Conservation (phyloP, 2,797 vertebrate species). For the Parotocinclus haroldoi region DNA sequence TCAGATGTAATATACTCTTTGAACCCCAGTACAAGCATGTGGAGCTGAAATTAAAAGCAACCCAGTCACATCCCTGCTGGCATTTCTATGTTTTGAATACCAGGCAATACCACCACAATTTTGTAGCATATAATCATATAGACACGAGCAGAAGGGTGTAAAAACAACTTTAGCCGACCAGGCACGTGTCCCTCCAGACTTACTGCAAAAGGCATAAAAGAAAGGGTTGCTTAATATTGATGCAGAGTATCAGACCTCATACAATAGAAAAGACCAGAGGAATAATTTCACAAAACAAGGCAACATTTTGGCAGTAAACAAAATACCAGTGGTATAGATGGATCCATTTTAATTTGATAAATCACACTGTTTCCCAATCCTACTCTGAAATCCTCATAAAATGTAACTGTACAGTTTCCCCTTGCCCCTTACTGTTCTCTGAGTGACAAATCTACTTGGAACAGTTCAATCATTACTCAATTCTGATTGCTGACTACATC, state of each 20-base stretch:
- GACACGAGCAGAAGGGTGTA: slow-evolving; percentile 1
- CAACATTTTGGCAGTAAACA: slow-evolving; percentile 61
- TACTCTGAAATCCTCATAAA: slow-evolving; percentile 27
- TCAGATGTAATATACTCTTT: slow-evolving; percentile 39
- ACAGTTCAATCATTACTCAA: slow-evolving; percentile 5
- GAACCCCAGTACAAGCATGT: slow-evolving; percentile 24
- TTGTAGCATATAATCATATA: slow-evolving; percentile 5
- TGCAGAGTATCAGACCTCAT: slow-evolving; percentile 42
- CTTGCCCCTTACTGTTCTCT: not conserved
- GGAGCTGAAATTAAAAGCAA: slow-evolving; percentile 30
- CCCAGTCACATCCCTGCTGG: slow-evolving; percentile 17
- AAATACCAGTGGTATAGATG: slow-evolving; percentile 46
- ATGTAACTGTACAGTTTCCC: slow-evolving; percentile 2
- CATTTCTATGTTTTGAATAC: slow-evolving; percentile 14
- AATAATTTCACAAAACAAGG: slow-evolving; percentile 51
- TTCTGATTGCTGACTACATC: slow-evolving; percentile 18
- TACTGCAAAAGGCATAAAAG: slow-evolving; percentile 26
- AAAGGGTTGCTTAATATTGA: slow-evolving; percentile 37
- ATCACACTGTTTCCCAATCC: slow-evolving; percentile 46
- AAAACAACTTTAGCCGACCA: slow-evolving; percentile 8
- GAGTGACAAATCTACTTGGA: slow-evolving; percentile 23
- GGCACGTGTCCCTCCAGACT: not conserved
- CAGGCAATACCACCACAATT: not conserved
- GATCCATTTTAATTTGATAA: slow-evolving; percentile 60
- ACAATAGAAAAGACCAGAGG: slow-evolving; percentile 34